Base-by-base conservation (phyloP, 2,797 vertebrate genomes). In the Acomys russatus region DNA sequence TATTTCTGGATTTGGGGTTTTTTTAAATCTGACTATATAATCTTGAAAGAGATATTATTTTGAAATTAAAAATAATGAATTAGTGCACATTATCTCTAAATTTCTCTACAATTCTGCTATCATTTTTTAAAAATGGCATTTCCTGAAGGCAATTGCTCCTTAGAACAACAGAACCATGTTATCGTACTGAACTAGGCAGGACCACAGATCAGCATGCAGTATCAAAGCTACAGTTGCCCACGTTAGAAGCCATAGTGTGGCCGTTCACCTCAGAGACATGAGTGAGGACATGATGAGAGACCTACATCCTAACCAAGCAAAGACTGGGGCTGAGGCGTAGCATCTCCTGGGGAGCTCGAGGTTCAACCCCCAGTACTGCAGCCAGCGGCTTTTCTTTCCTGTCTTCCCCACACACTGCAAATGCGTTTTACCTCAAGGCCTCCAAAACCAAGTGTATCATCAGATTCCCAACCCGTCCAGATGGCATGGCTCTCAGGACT, bases 21-120 rank as follows among this genome's bases (percentile, higher is more conserved):
- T 59, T 59, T 59, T 59, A 3, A 59, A 59, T 59, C 18, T 59
- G 56, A 59, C 18, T 59, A 59, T 17, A 59, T 59, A 59, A 59
- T 59, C 56, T 4, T 59, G 56, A 59, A 59, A 59, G 56, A 17
- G 56, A 59, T 59, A 33, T 68, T 94, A 85, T 61, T 74, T 84
- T 90, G 22, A 92, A 94, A 90, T 76, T 93, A n/a, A 71, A 70
- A 93, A 84, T 54, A 66, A 35, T 64, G 12, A 1, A 22, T 64
- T 66, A 5, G 20, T 44, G 59, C 64, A 85, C n/a, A 51, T 88
- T 74, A 23, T 66, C 30, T 74, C 64, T 12, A 59, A 77, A 68
- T 68, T 28, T 54, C 35, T 94, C 73, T 25, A 35, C 2, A 73
- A 66, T 77, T 73, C 44, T 82, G 71, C 59, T 51, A 44, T 87